Evolutionary conservation across 2,113 vertebrate species (phyloP).

Genomic region (Podarcis raffonei): DNA sequence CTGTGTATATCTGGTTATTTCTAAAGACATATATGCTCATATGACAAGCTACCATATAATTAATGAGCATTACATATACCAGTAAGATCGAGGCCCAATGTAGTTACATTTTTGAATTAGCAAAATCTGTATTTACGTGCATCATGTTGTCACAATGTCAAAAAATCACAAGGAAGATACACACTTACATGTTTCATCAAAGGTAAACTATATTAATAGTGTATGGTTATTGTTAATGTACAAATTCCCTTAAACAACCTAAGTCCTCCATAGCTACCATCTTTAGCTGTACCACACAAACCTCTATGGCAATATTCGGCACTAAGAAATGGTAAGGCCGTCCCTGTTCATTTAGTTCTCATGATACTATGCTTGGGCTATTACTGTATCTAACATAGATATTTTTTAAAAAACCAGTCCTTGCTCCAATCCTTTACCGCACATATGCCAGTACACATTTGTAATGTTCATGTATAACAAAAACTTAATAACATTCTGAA

Average conservation of each 20-base stretch:
- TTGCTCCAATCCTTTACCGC: background rate
- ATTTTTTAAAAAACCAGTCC: background rate
- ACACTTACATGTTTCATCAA: background rate
- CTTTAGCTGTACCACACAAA: background rate
- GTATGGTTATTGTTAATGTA: background rate
- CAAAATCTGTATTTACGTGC: background rate
- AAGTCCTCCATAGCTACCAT: background rate
- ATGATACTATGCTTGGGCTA: background rate
- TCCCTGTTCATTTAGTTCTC: rapidly evolving
- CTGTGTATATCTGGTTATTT: background rate
- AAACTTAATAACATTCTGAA: constrained; percentile 49
- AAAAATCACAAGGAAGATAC: background rate
- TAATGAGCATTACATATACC: background rate
- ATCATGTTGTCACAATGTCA: background rate
- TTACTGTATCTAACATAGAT: background rate
- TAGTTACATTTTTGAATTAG: background rate
- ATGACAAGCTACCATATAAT: background rate
- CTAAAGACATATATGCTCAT: background rate
- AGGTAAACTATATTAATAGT: background rate
- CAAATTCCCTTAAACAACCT: background rate
- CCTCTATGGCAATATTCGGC: background rate
- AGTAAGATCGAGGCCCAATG: background rate
- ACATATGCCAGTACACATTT: background rate
- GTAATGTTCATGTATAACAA: background rate
- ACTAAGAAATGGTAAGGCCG: background rate